phyloP scores from a whole-genome alignment of 2,113 vertebrate species.

The Malaclemys terrapin region DNA sequence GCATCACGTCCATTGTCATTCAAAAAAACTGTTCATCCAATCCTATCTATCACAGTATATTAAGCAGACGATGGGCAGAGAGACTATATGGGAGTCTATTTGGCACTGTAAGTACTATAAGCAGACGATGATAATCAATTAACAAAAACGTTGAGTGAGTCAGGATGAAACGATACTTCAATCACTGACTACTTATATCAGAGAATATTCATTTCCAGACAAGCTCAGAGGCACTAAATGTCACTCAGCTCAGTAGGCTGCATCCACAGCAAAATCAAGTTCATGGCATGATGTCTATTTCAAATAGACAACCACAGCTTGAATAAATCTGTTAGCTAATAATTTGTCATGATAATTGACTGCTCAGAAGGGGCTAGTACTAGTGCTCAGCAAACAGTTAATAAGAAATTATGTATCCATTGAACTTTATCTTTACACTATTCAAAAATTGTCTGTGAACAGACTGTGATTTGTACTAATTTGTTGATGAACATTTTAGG shows the following conservation, averaged over 20 bases:
- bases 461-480: not conserved
- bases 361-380: not conserved
- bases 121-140: not conserved
- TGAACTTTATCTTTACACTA: not conserved
- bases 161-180: not conserved
- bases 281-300: not conserved
- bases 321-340: slow-evolving; percentile 10
- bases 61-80: not conserved
- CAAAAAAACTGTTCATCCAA: not conserved
- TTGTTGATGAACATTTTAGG: not conserved
- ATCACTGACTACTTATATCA: not conserved
- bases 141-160: not conserved
- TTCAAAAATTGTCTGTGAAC: not conserved
- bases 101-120: not conserved
- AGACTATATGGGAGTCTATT: not conserved
- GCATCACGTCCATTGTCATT: fast-evolving
- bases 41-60: not conserved
- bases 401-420: not conserved
- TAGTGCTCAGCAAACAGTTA: not conserved
- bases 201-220: slow-evolving; percentile 5
- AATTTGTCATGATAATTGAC: not conserved
- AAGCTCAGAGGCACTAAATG: not conserved
- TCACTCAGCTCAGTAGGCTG: slow-evolving; percentile 1
- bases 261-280: slow-evolving; percentile 4
- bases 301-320: slow-evolving; percentile 5